phyloP scores from a whole-genome alignment of 2,888 invertebrate genomes.

The Timandra comae region DNA sequence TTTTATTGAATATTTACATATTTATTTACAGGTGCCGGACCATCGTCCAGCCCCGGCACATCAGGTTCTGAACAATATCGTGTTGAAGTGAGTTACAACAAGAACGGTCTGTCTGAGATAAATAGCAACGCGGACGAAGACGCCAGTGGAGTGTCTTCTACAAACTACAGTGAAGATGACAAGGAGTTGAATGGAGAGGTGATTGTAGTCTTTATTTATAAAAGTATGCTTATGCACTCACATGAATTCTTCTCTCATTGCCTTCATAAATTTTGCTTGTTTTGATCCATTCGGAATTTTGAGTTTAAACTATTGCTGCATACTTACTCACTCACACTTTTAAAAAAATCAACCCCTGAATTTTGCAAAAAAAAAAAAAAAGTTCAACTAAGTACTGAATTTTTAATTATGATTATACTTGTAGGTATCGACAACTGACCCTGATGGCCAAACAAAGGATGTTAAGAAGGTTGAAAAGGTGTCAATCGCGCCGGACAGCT shows the following conservation, averaged over 20 bases:
- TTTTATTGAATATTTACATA: too few relatives aligned
- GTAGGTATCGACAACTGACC: constrained; percentile 70
- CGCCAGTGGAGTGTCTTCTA: constrained; percentile 68
- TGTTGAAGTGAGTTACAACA: constrained; percentile 52
- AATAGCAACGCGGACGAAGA: constrained; percentile 53
- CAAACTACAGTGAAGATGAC: constrained; percentile 55
- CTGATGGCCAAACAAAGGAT: constrained; percentile 36
- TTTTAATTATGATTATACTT: too few relatives aligned
- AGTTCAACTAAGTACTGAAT: too few relatives aligned
- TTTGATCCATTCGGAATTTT: too few relatives aligned
- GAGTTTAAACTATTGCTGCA: too few relatives aligned
- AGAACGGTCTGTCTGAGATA: constrained; percentile 44
- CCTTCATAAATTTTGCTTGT: too few relatives aligned
- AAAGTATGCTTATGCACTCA: too few relatives aligned
- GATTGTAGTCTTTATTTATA: too few relatives aligned
- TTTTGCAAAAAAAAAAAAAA: too few relatives aligned
- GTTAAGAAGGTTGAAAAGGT: constrained; percentile 46
- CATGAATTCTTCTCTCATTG: too few relatives aligned
- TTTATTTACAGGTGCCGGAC: constrained; percentile 41
- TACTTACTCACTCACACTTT: too few relatives aligned
- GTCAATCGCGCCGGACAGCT: constrained; percentile 60
- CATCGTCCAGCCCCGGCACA: constrained; percentile 55
- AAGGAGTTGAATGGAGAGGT: constrained; percentile 68
- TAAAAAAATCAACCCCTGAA: too few relatives aligned
- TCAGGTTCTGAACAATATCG: constrained; percentile 50